phyloP scores from a whole-genome alignment of 2,888 invertebrate genomes.

The Drosophila greeni region DNA sequence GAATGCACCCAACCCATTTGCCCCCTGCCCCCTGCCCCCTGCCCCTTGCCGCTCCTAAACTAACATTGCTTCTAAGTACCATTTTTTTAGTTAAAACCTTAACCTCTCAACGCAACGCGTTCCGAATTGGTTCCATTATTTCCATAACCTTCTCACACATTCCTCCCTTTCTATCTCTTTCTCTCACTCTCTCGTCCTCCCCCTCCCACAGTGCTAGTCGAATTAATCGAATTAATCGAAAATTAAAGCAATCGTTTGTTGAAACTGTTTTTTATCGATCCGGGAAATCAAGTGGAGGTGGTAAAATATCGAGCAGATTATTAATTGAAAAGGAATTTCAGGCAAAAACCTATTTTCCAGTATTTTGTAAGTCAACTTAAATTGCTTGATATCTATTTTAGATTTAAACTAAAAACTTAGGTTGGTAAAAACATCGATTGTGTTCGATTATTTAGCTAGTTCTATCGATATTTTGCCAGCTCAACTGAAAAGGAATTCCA shows the following conservation, averaged over 20 bases:
- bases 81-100: constrained; percentile 41
- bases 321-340: background rate
- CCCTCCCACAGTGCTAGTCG: constrained; percentile 41
- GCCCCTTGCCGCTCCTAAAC: constrained; percentile 31
- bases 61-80: constrained; percentile 57
- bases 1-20: constrained; percentile 35
- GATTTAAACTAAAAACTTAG: background rate
- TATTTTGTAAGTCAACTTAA: too few species aligned
- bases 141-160: constrained; percentile 31
- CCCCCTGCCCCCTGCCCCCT: background rate
- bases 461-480: background rate
- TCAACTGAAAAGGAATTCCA: background rate
- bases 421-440: background rate
- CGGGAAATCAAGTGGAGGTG: background rate
- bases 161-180: constrained; percentile 20
- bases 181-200: constrained; percentile 3
- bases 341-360: background rate
- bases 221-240: constrained; percentile 31
- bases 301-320: background rate
- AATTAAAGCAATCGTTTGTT: constrained; percentile 16
- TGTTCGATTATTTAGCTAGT: background rate
- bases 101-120: constrained; percentile 45
- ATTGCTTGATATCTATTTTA: background rate
- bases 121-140: constrained; percentile 61
- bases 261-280: background rate